A percentile compares a stretch with the other conserved stretches of the same genome.
These are phyloP conservation scores for Drosophila anomelani DNA, from an alignment of 2,888 invertebrate genomes.

Conservation along the genomic window DNA sequence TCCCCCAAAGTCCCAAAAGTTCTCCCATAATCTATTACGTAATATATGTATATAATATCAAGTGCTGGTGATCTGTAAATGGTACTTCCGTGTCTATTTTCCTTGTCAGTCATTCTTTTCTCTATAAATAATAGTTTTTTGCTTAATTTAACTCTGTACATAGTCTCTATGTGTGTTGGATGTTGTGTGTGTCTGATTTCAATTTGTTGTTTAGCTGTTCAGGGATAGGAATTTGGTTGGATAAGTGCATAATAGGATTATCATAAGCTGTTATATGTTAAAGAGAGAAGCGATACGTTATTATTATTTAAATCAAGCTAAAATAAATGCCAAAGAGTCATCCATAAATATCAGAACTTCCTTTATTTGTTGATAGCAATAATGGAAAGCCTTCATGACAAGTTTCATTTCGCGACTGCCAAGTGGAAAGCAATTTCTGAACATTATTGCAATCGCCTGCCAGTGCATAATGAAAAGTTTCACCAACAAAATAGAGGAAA, in stretches of 20 bases:
- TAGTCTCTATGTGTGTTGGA: slow-evolving; percentile 26
- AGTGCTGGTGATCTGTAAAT: slow-evolving; percentile 32
- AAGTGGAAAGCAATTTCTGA: slow-evolving; percentile 69
- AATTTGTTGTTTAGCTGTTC: not conserved
- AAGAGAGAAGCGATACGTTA: too few species aligned
- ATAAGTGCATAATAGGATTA: not conserved
- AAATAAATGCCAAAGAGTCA: not conserved
- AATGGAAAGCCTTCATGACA: slow-evolving; percentile 8
- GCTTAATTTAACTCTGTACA: slow-evolving; percentile 38
- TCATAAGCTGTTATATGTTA: too few species aligned
- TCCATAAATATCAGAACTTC: not conserved
- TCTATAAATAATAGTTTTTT: slow-evolving; percentile 19
- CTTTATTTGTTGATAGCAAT: slow-evolving; percentile 1
- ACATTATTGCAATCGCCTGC: slow-evolving; percentile 66
- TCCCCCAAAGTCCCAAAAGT: slow-evolving; percentile 5
- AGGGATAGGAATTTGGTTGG: not conserved
- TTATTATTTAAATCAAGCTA: not conserved
- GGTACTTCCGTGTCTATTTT: slow-evolving; percentile 24
- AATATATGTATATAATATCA: slow-evolving; percentile 7
- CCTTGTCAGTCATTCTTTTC: slow-evolving; percentile 19
- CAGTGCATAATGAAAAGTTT: slow-evolving; percentile 62
- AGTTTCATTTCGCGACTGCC: slow-evolving; percentile 28
- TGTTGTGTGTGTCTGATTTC: slow-evolving; percentile 25
- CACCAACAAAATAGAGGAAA: slow-evolving; percentile 23
- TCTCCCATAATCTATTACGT: slow-evolving; percentile 31